Conservation (phyloP, 2,888 invertebrate genomes). For the Dryadula phaetusa region DNA sequence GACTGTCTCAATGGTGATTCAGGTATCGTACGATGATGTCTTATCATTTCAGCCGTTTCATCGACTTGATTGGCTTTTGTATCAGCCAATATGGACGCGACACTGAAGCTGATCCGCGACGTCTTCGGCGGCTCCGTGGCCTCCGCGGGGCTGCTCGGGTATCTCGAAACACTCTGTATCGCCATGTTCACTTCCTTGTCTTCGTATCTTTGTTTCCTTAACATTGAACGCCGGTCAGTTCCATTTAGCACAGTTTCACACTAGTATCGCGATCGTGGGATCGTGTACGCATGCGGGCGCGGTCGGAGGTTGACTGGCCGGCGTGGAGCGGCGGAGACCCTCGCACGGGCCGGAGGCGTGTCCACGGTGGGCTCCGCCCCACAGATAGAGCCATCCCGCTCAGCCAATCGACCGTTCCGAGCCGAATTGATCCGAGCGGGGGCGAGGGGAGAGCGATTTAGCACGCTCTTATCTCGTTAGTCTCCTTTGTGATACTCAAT, state of each 20-base stretch:
- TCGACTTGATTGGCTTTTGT: conserved; percentile 86
- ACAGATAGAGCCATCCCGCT: conserved; percentile 63
- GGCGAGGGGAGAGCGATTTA: conserved; percentile 78
- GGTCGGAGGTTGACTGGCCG: conserved; percentile 79
- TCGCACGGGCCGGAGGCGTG: conserved; percentile 59
- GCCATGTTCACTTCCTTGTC: conserved; percentile 87
- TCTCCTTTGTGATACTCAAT: conserved; percentile 83
- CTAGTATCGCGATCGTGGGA: conserved; percentile 67
- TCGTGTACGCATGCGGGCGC: conserved; percentile 83
- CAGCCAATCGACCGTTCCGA: conserved; percentile 77
- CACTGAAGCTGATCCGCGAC: conserved; percentile 92
- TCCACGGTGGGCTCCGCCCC: conserved; percentile 48
- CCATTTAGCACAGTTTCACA: conserved; percentile 79
- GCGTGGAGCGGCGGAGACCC: conserved; percentile 57
- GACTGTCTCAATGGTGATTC: conserved; percentile 79
- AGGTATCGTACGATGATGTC: conserved; percentile 80
- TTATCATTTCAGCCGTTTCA: conserved; percentile 76
- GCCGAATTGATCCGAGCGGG: conserved; percentile 79
- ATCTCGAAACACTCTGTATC: conserved; percentile 87
- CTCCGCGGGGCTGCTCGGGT: conserved; percentile 86
- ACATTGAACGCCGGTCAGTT: conserved; percentile 84
- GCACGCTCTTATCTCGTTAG: conserved; percentile 85
- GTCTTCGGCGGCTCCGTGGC: conserved; percentile 86
- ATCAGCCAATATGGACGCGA: conserved; percentile 93
- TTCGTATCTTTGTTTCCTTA: conserved; percentile 84